Evolutionary conservation across 2,888 invertebrate genomes (phyloP), one percentile per base, ranked within the genome.

Genomic region (Serrognathus titanus): DNA sequence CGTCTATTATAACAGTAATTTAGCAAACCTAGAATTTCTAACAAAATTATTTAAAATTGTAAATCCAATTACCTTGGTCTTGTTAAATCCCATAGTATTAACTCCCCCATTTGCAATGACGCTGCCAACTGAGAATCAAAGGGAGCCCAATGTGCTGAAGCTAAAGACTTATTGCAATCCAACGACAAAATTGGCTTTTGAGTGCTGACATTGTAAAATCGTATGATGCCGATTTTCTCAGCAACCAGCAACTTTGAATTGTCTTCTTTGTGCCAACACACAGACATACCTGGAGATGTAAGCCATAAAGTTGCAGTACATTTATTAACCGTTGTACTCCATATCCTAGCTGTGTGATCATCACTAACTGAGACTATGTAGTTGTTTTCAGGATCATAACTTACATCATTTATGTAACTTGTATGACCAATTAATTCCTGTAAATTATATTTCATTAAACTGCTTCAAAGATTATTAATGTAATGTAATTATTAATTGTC

Each of bases 281-380:
- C 84, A 3, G 81, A 81, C 75, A 86, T 81, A 41, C 78, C 78
- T 43, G 89, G 85, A 10, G 88, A 87, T 20, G 82, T 82, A 13
- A 90, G 76, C 57, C 82, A 79, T 68, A 89, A 86, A 38, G 82
- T 83, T 4, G 82, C 79, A 20, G 82, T 73, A 64, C 81, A 81
- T 62, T 81, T 79, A 38, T 78, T 77, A 35, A 81, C 79, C 7
- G 79, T 77, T 3, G 80, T 71, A 35, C 77, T 75, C 89, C 90
- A 90, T 31, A 91, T 76, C 67, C 84, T 83, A 67, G 88, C 89
- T 0, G 87, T 86, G 62, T 86, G 84, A 73, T 91, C 90, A 76
- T 91, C 90, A 63, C 89, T 86, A 1, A 85, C 86, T n/a, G 89
- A 89, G 11, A 87, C 89, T 51, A 91, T 72, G 63, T 83, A 81